A percentile compares a stretch with the other conserved stretches of the same genome.
phyloP scores from a whole-genome alignment of 2,113 vertebrate species.

The Elaphurus davidianus region DNA sequence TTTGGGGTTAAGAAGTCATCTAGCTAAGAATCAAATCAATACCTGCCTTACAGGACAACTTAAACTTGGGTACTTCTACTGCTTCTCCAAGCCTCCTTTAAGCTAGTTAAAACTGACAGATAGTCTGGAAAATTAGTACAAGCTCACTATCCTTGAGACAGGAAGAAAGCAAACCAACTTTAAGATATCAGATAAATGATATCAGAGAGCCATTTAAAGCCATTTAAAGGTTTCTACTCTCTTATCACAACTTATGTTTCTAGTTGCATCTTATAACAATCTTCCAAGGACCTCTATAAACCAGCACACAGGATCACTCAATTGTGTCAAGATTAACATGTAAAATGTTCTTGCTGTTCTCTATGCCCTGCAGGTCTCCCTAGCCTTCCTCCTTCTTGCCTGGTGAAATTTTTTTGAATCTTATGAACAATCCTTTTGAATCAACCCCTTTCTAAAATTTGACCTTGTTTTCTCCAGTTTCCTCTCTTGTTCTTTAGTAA shows the following conservation, averaged over 20 bases:
- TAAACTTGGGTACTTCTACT: constrained; percentile 46
- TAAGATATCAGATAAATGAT: neutral
- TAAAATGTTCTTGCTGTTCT: neutral
- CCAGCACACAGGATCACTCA: neutral
- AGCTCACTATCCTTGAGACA: neutral
- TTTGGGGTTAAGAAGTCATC: constrained; percentile 1
- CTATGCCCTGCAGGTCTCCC: neutral
- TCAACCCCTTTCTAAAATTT: neutral
- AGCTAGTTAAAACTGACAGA: constrained; percentile 34
- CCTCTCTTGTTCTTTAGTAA: neutral
- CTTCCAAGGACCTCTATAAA: neutral
- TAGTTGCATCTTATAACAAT: neutral
- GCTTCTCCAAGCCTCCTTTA: neutral
- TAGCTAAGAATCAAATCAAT: constrained; percentile 57
- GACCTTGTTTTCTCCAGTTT: neutral
- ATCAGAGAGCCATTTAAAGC: neutral
- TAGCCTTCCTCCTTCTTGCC: neutral
- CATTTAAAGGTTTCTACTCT: neutral
- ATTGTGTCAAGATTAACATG: neutral
- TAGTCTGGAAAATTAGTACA: constrained; percentile 10
- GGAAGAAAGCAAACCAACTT: neutral
- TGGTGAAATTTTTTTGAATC: neutral
- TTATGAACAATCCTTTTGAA: neutral
- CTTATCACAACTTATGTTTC: neutral
- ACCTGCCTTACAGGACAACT: constrained; percentile 40